Evolutionary conservation across 2,113 vertebrate genomes (phyloP), one percentile per base, ranked within the genome.

Genomic region (Perccottus glenii): DNA sequence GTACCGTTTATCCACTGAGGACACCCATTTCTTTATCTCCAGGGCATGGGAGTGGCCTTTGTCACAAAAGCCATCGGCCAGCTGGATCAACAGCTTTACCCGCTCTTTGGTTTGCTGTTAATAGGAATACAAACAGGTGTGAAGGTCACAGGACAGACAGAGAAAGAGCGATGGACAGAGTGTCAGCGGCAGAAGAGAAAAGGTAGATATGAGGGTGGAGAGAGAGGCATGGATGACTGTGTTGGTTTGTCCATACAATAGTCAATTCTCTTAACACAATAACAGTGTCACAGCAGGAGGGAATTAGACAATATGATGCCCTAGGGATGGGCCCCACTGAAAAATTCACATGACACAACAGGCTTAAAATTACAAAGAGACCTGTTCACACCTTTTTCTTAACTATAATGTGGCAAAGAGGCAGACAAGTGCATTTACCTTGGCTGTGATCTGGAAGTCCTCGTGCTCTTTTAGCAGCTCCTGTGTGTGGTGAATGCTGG

Each of bases 1-100:
- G 94, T 99, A 99, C 78, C 97, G 93, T 86, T 99, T 99, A 91
- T 99, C 98, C 92, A 99, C 97, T 0, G 96, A 96, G 45, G 95
- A 94, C 82, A 99, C 97, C 93, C 98, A 99, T 94, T 98, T 98
- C 92, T 99, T 98, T 90, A 99, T 99, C 92, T 99, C 98, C 82
- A 94, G 92, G 52, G 97, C 96, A 78, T 99, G 98, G 90, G 97
- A 94, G 92, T 99, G 98, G 60, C 98, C 98, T 85, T 99, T 99
- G 91, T 99, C 97, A 93, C 97, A 99, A 93, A 99, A 99, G 90
- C 97, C 96, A 86, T 99, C 98, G 0, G 98, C 98, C 90, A 99
- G 93, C 94, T 99, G 98, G 92, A 99, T 99, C 94, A 99, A 93
- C 90, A 99, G 93, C 93, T 99, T 99, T 81, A 99, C 98, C 27